Base-by-base conservation (phyloP, 2,797 vertebrate genomes). In the Alectoris magna region DNA sequence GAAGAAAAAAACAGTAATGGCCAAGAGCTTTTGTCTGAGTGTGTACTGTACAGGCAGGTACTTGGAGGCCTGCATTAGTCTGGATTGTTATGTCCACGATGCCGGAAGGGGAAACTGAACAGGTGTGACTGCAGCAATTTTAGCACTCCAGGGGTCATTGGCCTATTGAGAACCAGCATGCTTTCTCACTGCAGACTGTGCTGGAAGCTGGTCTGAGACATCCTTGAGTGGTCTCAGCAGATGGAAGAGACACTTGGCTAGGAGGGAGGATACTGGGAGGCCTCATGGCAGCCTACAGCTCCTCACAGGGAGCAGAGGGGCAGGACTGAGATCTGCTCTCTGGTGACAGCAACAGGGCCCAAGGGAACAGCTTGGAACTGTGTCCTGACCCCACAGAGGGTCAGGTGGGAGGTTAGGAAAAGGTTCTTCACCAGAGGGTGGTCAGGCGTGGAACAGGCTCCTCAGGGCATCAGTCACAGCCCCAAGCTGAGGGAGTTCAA, bases 1-100 rank as follows among this genome's bases (percentile, higher is more conserved):
- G 17, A 5, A 70, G 17, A 63, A 41, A 17, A 80, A 22, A 24
- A 15, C 18, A 51, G 4, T 15, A 59, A 74, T 6, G 7, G 21
- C 31, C 34, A 82, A 76, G 34, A 67, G 75, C 56, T 75, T 72
- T 44, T 88, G 44, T 56, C 53, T 24, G 16, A 17, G 15, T 60
- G 9, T 27, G 21, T 3, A 67, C 3, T 75, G 23, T 21, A 67
- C 0, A 0, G 29, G 5, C 23, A 11, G 26, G 10, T 21, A 16
- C 38, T 14, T 26, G 60, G 58, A 46, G 14, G 41, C 8, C 26
- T 59, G 23, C 6, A n/a, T 13, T 85, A 12, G 29, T 59, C 16
- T n/a, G 38, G 27, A 34, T 88, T 43, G 7, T 12, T 36, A 9
- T 8, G 2, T 7, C 39, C 63, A 34, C 44, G 41, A 15, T 44